Evolutionary conservation across 2,113 vertebrate genomes (phyloP).

Genomic region (Rhinoderma darwinii): DNA sequence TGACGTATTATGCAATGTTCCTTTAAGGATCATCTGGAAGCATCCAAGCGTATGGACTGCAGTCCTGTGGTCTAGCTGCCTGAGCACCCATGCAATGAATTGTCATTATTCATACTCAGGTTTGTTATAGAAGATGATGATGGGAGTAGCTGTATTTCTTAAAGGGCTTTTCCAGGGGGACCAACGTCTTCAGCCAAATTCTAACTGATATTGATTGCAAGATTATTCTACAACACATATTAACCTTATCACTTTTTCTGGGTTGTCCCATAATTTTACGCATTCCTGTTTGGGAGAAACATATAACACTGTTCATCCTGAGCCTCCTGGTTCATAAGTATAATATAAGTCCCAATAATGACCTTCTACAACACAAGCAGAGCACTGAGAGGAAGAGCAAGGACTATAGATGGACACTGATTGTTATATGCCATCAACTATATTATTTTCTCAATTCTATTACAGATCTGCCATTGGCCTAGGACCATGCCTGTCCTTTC

Average conservation of each 20-base stretch:
- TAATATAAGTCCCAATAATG: too few relatives aligned
- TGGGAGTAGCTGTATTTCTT: background rate
- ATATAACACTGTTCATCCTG: background rate
- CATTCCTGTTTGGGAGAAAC: background rate
- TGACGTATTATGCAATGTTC: too few relatives aligned
- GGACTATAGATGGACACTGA: background rate
- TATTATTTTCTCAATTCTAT: background rate
- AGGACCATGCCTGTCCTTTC: conserved; percentile 57
- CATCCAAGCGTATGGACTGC: background rate
- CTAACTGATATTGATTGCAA: too few relatives aligned
- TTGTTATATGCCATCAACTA: background rate
- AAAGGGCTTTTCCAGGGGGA: background rate
- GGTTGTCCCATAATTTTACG: background rate
- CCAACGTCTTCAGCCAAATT: too few relatives aligned
- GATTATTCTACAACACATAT: too few relatives aligned
- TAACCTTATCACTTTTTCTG: background rate
- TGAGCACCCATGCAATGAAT: background rate
- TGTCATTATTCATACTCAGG: background rate
- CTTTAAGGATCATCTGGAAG: background rate
- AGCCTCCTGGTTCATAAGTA: background rate
- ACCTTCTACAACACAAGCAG: background rate
- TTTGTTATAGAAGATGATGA: background rate
- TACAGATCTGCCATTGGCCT: background rate
- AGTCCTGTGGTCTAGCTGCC: background rate
- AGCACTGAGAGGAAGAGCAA: background rate